Evolutionary conservation across 92 coral and sea anemone species (phyloP), one percentile per base, ranked within the genome.

Genomic region (Muricea muricata): DNA sequence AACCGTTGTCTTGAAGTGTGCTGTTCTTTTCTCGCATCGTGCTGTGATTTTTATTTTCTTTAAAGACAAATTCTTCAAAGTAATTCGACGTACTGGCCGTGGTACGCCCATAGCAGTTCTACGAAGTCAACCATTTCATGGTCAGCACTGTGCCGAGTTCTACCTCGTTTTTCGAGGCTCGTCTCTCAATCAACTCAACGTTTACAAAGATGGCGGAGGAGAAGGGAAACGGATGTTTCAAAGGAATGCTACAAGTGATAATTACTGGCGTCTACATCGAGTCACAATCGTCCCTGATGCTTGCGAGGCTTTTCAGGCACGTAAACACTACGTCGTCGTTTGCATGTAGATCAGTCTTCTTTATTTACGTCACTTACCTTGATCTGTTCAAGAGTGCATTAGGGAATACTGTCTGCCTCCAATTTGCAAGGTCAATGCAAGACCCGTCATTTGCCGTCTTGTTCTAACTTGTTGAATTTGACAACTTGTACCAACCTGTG

Each of bases 221-320:
- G 29, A 26, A 23, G 40, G 41, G 18, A 50, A 75, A 75, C 4
- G 1, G 20, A 54, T 75, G 41, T 57, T 75, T 37, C 80, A 57
- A 29, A 75, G 57, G 17, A 28, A 20, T 6, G 65, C 41, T 52
- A 57, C 24, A 12, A 75, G 8, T 28, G 80, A 50, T 28, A 23
- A 29, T 0, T n/a, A 23, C 6, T 75, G 80, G 80, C 80, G n/a
- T 29, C 3, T 52, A 26, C 66, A 47, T 29, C 39, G 80, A 14
- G 30, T 50, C 25, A 75, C 65, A 20, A 32, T 75, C n/a, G 41
- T 15, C 2, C 40, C 80, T 0, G 5, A 7, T 2, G 65, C 25
- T 4, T 75, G 80, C 24, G 80, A 75, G 28, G 60, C 66, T 40
- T 75, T 47, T 24, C 80, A 75, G 65, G 80, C 52, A n/a, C 17